Evolutionary conservation across 2,797 vertebrate species (phyloP).

Genomic region (Brachyrhaphis roseni): DNA sequence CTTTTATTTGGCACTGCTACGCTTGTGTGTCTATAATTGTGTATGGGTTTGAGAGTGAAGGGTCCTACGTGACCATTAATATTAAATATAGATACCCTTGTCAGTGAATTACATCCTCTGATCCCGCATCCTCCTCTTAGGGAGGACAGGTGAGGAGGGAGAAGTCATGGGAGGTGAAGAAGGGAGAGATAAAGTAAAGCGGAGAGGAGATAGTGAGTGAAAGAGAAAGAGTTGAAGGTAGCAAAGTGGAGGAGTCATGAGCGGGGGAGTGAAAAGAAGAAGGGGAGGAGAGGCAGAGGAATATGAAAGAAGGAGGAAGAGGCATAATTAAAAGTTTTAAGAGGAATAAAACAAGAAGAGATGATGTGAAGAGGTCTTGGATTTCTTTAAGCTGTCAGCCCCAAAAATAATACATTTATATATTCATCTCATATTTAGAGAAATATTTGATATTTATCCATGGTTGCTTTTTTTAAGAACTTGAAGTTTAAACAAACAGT

Average conservation of each 20-base stretch:
- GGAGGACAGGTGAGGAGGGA: slow-evolving; percentile 77
- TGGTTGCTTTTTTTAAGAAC: neutral
- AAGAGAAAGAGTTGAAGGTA: slow-evolving; percentile 26
- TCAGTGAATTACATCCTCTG: slow-evolving; percentile 93
- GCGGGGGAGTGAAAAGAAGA: neutral
- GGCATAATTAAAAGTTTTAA: slow-evolving; percentile 8
- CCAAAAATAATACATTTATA: neutral
- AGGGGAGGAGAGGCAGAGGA: neutral
- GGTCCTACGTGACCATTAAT: slow-evolving; percentile 91
- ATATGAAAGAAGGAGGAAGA: slow-evolving; percentile 15
- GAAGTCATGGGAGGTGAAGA: slow-evolving; percentile 68
- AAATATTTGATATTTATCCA: neutral
- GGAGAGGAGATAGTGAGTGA: slow-evolving; percentile 39
- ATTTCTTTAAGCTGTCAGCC: neutral
- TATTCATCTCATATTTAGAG: neutral
- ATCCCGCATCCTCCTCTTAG: slow-evolving; percentile 87
- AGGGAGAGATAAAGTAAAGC: slow-evolving; percentile 49
- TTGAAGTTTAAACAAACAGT: neutral
- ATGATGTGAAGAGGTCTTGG: neutral
- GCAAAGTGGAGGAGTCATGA: slow-evolving; percentile 52
- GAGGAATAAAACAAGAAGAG: slow-evolving; percentile 5
- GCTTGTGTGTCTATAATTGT: slow-evolving; percentile 70
- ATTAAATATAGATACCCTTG: slow-evolving; percentile 99
- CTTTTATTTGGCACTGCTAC: slow-evolving; percentile 90
- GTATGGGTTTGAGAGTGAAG: slow-evolving; percentile 73